phyloP scores from a whole-genome alignment of 2,113 vertebrate species.

The Crocuta crocuta region DNA sequence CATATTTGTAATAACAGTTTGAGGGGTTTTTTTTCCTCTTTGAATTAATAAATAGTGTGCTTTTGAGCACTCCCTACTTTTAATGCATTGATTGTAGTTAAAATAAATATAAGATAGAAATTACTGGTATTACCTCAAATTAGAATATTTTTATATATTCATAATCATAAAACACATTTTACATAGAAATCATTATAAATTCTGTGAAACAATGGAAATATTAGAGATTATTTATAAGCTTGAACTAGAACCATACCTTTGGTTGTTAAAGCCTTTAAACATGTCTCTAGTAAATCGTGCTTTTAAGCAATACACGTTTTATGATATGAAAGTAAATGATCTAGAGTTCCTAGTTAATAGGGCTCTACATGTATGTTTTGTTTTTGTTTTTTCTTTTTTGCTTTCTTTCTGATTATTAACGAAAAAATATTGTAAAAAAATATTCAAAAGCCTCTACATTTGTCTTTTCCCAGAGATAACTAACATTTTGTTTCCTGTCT shows the following conservation, averaged over 20 bases:
- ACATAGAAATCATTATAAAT: not conserved
- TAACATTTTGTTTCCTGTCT: not conserved
- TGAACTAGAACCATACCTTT: slow-evolving; percentile 31
- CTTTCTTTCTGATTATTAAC: slow-evolving; percentile 43
- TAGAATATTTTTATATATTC: slow-evolving; percentile 46
- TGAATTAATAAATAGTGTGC: not conserved
- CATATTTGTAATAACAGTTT: not conserved
- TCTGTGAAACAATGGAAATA: slow-evolving; percentile 13
- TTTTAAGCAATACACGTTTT: slow-evolving; percentile 13
- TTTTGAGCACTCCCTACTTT: slow-evolving; percentile 33
- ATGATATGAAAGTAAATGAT: not conserved
- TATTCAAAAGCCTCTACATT: not conserved
- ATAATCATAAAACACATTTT: slow-evolving; percentile 30
- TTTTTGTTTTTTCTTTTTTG: not conserved
- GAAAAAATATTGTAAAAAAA: slow-evolving; percentile 18
- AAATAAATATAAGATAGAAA: slow-evolving; percentile 8
- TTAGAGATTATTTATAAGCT: slow-evolving; percentile 41
- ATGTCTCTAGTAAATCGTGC: not conserved
- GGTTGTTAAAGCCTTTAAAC: slow-evolving; percentile 19
- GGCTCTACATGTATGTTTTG: not conserved
- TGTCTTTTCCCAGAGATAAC: not conserved
- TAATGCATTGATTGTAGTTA: not conserved
- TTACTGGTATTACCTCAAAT: not conserved
- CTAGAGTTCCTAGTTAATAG: not conserved
- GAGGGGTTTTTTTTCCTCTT: not conserved